Percentiles rank a stretch among this genome's conserved stretches.
phyloP scores from a whole-genome alignment of 2,888 invertebrate species.

The Troides aeacus region DNA sequence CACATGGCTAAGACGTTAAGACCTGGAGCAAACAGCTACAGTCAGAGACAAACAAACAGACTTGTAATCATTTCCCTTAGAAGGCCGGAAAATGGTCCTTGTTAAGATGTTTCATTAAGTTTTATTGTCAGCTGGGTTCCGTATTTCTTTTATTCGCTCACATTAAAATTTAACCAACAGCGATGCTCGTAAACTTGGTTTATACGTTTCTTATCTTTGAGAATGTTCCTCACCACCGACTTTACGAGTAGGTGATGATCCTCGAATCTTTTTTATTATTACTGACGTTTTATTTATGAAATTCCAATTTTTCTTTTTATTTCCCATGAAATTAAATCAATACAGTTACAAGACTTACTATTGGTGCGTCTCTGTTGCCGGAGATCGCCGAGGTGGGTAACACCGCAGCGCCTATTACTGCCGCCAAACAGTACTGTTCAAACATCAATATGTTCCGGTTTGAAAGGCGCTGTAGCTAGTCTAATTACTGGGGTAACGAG shows the following conservation, averaged over 20 bases:
- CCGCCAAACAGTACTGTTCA: no score
- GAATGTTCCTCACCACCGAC: slow-evolving; percentile 12
- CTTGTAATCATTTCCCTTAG: background rate
- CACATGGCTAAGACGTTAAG: no score
- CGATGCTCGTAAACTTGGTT: slow-evolving; percentile 20
- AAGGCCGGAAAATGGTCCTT: slow-evolving; percentile 11
- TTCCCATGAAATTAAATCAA: no score
- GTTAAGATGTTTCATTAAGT: slow-evolving; percentile 20
- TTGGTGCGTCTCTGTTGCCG: no score
- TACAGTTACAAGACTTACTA: no score
- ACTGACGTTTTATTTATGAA: background rate
- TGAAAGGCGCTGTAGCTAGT: no score
- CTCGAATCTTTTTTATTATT: background rate
- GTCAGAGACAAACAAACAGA: background rate
- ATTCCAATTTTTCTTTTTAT: no score
- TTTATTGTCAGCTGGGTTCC: slow-evolving; percentile 12
- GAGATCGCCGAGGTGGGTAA: no score
- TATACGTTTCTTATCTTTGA: slow-evolving; percentile 22
- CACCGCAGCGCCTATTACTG: no score
- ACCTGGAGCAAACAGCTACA: background rate
- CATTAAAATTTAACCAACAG: slow-evolving; percentile 19
- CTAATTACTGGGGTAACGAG: no score
- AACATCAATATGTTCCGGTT: no score
- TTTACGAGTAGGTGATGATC: slow-evolving; percentile 16
- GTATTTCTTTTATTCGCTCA: slow-evolving; percentile 18